Evolutionary conservation across 2,113 vertebrate species (phyloP), one percentile per base, ranked within the genome.

Genomic region (Mandrillus leucophaeus): DNA sequence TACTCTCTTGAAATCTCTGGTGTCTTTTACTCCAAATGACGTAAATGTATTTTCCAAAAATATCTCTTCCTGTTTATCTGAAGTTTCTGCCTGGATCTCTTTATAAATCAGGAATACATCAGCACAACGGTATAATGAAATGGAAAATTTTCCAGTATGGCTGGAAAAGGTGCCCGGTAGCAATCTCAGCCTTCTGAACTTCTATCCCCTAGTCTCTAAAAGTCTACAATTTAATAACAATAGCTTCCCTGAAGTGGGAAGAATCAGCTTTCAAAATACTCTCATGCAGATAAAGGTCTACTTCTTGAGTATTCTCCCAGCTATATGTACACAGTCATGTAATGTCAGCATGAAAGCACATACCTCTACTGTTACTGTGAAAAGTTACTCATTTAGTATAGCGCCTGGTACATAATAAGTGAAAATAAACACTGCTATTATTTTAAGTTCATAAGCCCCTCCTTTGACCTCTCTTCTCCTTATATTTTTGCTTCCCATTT

Each of bases 11-110:
- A 20, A 86, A 73, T 66, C n/a, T 73, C 52, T 83, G 27, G 5
- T 81, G 30, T 43, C 35, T 86, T 95, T 93, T 55, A 95, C n/a
- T 92, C 22, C 55, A 96, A 84, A 86, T 88, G 83, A 85, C 40
- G 48, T 73, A 95, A 88, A 43, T n/a, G 8, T 6, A 43, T 73
- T 96, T 73, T 7, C 6, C 61, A 93, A 38, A 72, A 57, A 25
- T 72, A 61, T 64, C 88, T n/a, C 64, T 84, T 91, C 27, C 38
- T 85, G 23, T 50, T 93, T 25, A 64, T 73, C 20, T 78, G n/a
- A 94, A 85, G n/a, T 45, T 92, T 82, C 32, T 93, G 13, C n/a
- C n/a, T n/a, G 61, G 22, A 76, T 72, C 78, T 76, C 64, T 52
- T 88, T 64, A 45, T 73, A n/a, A 83, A 82, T 35, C 59, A 70